Evolutionary conservation across 2,888 invertebrate species (phyloP).

Genomic region (Drosophila subquinaria): DNA sequence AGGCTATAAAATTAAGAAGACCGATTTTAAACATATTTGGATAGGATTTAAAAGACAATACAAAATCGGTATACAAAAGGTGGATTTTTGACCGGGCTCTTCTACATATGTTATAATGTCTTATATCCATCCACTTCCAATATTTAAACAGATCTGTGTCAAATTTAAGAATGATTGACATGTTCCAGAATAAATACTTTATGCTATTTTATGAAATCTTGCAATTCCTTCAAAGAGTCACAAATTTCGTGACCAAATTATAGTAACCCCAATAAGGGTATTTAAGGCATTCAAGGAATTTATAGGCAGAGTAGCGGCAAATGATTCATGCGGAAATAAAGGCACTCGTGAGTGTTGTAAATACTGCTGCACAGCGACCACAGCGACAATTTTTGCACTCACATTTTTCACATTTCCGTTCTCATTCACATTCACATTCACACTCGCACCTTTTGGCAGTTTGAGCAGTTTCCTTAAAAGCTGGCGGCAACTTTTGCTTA

Average conservation of each 20-base stretch:
- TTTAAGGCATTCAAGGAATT: conserved; percentile 49
- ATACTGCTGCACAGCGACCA: conserved; percentile 64
- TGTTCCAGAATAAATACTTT: too few species aligned
- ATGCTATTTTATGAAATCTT: too few species aligned
- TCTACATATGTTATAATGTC: too few species aligned
- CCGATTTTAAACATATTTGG: background rate
- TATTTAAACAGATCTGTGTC: too few species aligned
- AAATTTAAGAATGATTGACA: too few species aligned
- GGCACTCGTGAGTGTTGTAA: conserved; percentile 75
- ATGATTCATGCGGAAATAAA: conserved; percentile 80
- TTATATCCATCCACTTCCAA: too few species aligned
- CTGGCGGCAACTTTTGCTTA: conserved; percentile 1
- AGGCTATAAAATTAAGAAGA: background rate
- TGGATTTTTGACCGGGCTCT: too few species aligned
- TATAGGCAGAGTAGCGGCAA: conserved; percentile 55
- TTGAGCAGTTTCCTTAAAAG: conserved; percentile 15
- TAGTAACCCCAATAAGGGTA: background rate
- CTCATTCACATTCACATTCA: conserved; percentile 28
- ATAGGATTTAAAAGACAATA: too few species aligned
- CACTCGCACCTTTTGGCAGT: conserved; percentile 34
- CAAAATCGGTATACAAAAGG: too few species aligned
- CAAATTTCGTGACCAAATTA: background rate
- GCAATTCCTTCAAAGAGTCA: too few species aligned
- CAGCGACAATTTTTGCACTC: conserved; percentile 45
- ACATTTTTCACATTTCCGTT: conserved; percentile 36